Base-by-base conservation (phyloP, 1,140 invertebrate genomes). In the Apis florea region DNA sequence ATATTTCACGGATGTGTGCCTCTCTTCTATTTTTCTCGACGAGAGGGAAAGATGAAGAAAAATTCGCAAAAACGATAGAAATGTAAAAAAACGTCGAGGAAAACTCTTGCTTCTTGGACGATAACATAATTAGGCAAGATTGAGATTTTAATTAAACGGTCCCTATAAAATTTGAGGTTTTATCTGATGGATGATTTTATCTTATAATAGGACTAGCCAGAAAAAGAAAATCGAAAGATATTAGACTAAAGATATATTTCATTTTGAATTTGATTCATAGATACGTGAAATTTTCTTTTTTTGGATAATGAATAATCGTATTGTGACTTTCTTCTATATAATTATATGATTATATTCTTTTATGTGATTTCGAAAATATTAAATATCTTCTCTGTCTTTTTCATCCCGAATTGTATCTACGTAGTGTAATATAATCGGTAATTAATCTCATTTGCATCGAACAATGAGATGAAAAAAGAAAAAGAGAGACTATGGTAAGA, bases 1-100 rank as follows among this genome's bases (percentile, higher is more conserved):
- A 72, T 85, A 83, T 87, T 86, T 87, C 81, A 87, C 54, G 56
- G 66, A 15, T 49, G 53, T 49, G 53, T 26, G 63, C 21, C 69
- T 76, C 68, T 49, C 54, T 40, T 59, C 49, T 58, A 40, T 83
- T 83, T 83, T 63, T 31, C 61, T 49, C n/a, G 31, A 40, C 40
- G 64, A 47, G n/a, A 40, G 12, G 53, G 61, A 86, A 66, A 85
- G 66, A 77, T 59, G 21, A 68, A 51, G 21, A 68, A 51, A 87
- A 79, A 83, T 80, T 85, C 40, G 13, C 58, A 17, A 8, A n/a
- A 31, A 26, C 64, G 31, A n/a, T 6, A 40, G 40, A 67, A 40
- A 47, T 40, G 64, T 47, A 66, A 66, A 31, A 40, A 40, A 9
- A 6, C 19, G 11, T 12, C 0, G 8, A 6, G 0, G 40, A 40